A percentile compares a stretch with the other conserved stretches of the same genome.
Evolutionary conservation across 2,888 invertebrate genomes (phyloP).

Genomic region (Spilarctia lutea): DNA sequence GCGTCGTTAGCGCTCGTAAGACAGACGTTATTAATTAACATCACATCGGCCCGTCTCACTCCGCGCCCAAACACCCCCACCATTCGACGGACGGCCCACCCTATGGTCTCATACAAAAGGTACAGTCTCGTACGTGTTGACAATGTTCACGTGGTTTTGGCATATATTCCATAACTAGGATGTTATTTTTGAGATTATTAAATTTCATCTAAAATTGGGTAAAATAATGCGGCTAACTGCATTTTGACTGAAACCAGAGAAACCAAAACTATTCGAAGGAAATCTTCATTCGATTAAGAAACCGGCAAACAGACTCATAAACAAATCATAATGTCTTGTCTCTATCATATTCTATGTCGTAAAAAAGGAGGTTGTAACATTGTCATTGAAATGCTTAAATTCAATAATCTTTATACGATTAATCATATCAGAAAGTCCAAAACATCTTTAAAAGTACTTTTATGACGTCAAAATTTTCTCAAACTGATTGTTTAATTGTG

Average conservation of each 20-base stretch:
- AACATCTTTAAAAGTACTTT: too few species aligned
- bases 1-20: slow-evolving; percentile 83
- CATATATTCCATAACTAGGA: neutral
- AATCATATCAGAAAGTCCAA: neutral
- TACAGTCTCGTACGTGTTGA: slow-evolving; percentile 27
- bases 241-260: neutral
- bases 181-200: neutral
- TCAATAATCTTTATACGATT: neutral
- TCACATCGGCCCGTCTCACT: slow-evolving; percentile 69
- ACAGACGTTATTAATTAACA: slow-evolving; percentile 86
- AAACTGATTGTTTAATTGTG: too few species aligned
- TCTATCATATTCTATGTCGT: neutral
- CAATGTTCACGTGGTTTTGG: neutral
- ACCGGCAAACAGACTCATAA: neutral
- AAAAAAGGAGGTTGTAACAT: neutral
- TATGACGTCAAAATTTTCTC: too few species aligned
- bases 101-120: slow-evolving; percentile 39
- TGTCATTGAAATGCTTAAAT: neutral
- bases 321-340: neutral
- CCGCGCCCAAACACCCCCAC: slow-evolving; percentile 38
- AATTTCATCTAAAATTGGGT: neutral
- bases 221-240: neutral
- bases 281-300: neutral
- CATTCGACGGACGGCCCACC: slow-evolving; percentile 35
- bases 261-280: neutral